phyloP scores from a whole-genome alignment of 2,113 vertebrate genomes.

The Butastur rufipennis region DNA sequence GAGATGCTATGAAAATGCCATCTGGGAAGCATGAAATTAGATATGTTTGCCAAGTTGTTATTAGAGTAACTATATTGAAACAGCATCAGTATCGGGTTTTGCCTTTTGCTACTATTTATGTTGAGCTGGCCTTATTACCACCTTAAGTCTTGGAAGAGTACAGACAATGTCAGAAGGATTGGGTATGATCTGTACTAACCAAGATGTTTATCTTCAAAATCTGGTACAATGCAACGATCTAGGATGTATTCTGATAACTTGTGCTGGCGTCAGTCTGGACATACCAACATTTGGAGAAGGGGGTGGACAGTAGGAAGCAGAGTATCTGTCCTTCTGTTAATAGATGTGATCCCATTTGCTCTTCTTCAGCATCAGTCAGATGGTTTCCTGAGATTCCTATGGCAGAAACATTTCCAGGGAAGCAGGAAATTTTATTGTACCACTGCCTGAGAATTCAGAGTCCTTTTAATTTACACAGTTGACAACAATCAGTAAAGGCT shows the following conservation, averaged over 20 bases:
- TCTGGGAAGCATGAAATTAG: not conserved
- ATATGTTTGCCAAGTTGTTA: not conserved
- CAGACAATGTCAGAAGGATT: not conserved
- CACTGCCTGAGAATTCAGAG: not conserved
- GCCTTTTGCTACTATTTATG: not conserved
- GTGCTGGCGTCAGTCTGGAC: not conserved
- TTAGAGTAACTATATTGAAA: not conserved
- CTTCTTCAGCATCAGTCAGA: not conserved
- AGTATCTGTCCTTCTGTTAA: not conserved
- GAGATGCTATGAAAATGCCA: not conserved
- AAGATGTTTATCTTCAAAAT: not conserved
- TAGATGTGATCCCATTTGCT: not conserved
- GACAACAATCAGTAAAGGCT: not conserved
- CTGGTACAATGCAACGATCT: not conserved
- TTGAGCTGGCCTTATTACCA: not conserved
- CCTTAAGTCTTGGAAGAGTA: not conserved
- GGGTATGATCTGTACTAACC: not conserved
- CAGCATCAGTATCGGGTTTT: not conserved
- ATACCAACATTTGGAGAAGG: not conserved
- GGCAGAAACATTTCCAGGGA: not conserved
- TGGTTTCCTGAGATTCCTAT: not conserved
- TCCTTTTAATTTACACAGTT: not conserved
- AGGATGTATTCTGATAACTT: not conserved
- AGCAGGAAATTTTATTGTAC: not conserved
- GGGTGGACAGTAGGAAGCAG: not conserved